Evolutionary conservation across 2,888 invertebrate genomes (phyloP), one percentile per base, ranked within the genome.

Genomic region (Periphyllus acericola): DNA sequence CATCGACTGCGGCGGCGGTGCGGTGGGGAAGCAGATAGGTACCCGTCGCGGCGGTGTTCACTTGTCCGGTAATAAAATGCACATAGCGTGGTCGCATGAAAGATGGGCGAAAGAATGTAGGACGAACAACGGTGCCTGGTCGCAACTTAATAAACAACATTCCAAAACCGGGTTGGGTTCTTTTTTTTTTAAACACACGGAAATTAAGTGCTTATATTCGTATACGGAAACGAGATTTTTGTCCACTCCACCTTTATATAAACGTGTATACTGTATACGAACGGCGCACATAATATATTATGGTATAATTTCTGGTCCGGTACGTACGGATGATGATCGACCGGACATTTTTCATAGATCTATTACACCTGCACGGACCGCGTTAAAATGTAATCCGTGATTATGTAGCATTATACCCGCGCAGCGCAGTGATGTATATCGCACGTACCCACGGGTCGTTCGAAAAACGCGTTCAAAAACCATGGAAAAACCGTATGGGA

Each of bases 91-190:
- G 80, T 79, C 86, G 19, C 86, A 60, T 52, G 79, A 86, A 74
- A 87, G 86, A 87, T 87, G 86, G 86, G 86, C 86, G 86, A 87
- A 87, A 87, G 86, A 87, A 87, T 87, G 86, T 87, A 87, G 86
- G 86, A 87, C 86, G 86, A 87, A 87, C 86, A 87, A 87, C 86
- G 86, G 86, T 87, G 80, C 71, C 6, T 32, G 80, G 74, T 71
- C 40, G 21, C 80, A 60, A 78, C 85, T 74, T 80, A 80, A 87
- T 87, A 87, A 46, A 87, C 86, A 87, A 74, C 86, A 87, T 87
- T 87, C 86, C 86, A 55, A 87, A 81, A 87, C 80, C 86, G 86
- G 86, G 86, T 81, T 80, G 86, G 86, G 86, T 80, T 32, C 5
- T 9, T 14, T 29, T 9, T 71, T 52, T 52, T 40, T 71, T 36